Evolutionary conservation across 2,797 vertebrate genomes (phyloP).

Genomic region (Alca torda): DNA sequence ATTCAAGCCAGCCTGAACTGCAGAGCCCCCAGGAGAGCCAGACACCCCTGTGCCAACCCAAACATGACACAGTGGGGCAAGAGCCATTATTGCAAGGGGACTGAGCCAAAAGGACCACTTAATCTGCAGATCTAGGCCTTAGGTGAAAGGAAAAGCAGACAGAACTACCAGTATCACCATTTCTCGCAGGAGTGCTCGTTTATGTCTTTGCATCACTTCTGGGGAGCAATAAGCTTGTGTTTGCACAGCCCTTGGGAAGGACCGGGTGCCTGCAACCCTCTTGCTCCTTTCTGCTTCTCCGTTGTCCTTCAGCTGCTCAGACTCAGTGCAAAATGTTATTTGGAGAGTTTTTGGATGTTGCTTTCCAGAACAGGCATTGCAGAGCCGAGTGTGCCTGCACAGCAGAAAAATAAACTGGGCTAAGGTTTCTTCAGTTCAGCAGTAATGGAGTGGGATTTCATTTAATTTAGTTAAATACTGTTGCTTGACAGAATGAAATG

Average conservation of each 20-base stretch:
- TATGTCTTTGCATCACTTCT: neutral
- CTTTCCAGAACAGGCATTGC: neutral
- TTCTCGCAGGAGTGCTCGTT: neutral
- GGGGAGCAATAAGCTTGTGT: neutral
- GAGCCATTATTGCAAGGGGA: fast-evolving
- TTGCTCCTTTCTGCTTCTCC: neutral
- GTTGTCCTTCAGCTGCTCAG: neutral
- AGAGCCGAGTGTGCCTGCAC: neutral
- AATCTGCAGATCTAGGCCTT: neutral
- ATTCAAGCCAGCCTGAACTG: neutral
- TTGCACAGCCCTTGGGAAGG: neutral
- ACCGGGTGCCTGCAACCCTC: neutral
- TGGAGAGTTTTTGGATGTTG: neutral
- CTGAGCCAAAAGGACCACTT: neutral
- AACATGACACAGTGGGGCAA: neutral
- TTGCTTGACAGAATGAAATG: slow-evolving; percentile 65
- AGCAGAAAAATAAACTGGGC: slow-evolving; percentile 51
- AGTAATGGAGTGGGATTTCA: slow-evolving; percentile 62
- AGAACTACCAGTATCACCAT: neutral
- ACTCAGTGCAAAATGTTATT: neutral
- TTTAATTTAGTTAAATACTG: slow-evolving; percentile 67
- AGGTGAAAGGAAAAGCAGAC: neutral
- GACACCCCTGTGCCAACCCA: fast-evolving
- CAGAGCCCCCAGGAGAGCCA: neutral
- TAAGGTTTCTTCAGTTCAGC: slow-evolving; percentile 61